A percentile compares a stretch with the other conserved stretches of the same genome.
These are phyloP conservation scores for Pteropus alecto DNA, from an alignment of 2,113 vertebrate species.

Conservation along the genomic window DNA sequence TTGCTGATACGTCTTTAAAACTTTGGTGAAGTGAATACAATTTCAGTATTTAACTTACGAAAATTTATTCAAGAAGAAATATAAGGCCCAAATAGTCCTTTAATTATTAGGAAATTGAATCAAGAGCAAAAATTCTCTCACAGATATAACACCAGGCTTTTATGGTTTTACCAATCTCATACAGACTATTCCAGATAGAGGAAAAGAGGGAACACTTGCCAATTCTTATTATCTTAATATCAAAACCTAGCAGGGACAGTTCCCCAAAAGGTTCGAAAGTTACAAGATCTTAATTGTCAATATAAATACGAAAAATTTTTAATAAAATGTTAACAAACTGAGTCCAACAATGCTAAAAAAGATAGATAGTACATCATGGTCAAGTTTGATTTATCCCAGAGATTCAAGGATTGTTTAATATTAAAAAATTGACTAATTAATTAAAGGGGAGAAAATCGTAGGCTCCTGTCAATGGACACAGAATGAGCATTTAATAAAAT, in stretches of 20 bases:
- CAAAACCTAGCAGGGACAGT: neutral
- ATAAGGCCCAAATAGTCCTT: neutral
- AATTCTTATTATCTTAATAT: neutral
- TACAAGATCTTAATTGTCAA: neutral
- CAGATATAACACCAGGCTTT: neutral
- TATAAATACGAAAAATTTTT: neutral
- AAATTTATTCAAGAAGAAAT: neutral
- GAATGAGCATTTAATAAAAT: neutral
- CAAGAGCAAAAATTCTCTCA: neutral
- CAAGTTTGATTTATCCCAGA: neutral
- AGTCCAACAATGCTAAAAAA: neutral
- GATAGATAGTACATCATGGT: neutral
- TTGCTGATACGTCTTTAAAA: neutral
- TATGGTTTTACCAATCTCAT: neutral
- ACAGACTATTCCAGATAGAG: neutral
- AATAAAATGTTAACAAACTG: neutral
- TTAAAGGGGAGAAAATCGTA: neutral
- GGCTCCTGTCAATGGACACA: neutral
- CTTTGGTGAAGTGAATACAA: neutral
- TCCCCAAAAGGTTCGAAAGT: neutral
- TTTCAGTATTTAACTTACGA: neutral
- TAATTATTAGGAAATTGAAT: neutral
- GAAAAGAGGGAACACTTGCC: neutral
- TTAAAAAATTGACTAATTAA: neutral
- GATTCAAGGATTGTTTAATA: neutral